Evolutionary conservation across 2,888 invertebrate genomes (phyloP).

Genomic region (Agrochola lota): DNA sequence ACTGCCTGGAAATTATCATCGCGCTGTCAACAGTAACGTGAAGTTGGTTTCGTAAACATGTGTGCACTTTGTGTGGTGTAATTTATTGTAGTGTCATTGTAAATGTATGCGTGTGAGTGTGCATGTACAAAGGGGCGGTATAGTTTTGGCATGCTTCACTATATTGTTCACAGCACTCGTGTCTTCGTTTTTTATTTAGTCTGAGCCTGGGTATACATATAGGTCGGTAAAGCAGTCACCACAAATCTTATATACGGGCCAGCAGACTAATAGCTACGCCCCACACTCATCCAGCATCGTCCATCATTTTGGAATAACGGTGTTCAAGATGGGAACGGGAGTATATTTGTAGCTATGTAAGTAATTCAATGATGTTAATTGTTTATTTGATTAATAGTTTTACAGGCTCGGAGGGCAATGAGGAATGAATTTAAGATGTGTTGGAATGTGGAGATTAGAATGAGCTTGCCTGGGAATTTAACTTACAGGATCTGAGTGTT

Average conservation of each 20-base stretch:
- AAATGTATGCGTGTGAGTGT: no score
- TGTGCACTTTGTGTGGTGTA: no score
- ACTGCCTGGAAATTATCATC: no score
- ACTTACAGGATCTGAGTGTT: background rate
- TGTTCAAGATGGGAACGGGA: constrained; percentile 26
- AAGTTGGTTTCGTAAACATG: no score
- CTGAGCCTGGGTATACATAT: background rate
- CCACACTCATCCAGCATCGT: constrained; percentile 25
- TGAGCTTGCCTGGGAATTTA: background rate
- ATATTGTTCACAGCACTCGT: no score
- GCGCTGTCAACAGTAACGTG: no score
- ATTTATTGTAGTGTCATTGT: no score
- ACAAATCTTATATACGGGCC: constrained; percentile 30
- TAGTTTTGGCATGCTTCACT: no score
- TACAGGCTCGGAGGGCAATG: background rate
- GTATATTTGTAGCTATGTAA: constrained; percentile 14
- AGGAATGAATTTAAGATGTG: background rate
- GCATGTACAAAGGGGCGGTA: no score
- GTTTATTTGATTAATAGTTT: constrained; percentile 54
- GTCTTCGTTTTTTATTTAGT: no score
- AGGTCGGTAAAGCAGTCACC: constrained; percentile 3
- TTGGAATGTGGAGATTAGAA: background rate
- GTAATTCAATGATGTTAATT: constrained; percentile 40
- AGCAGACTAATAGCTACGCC: constrained; percentile 35
- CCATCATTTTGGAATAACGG: constrained; percentile 50